Evolutionary conservation across 2,113 vertebrate species (phyloP), one percentile per base, ranked within the genome.

Genomic region (Cnemophilus loriae): DNA sequence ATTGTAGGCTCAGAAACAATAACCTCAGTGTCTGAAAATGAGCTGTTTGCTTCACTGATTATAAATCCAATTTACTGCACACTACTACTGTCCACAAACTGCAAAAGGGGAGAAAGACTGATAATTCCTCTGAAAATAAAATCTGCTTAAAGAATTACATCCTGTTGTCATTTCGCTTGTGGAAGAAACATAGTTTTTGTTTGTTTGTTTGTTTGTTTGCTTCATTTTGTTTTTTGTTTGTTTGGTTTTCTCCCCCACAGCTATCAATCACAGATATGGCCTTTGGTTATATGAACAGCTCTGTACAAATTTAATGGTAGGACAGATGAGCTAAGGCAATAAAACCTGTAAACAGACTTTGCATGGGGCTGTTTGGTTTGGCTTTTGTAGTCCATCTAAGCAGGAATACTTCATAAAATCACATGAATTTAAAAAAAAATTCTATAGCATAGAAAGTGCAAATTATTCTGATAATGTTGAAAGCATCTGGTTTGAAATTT

Each of bases 1-100:
- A 47, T 37, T 2, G 15, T 71, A 78, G 76, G 41, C 74, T 93
- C 52, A 84, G 47, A 89, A 96, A 92, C 60, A 90, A 49, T 68
- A 83, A 78, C 44, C 37, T 94, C 76, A 71, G 56, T 87, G 69
- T 84, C 65, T 94, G 83, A 93, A 90, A 78, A 91, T 33, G 14
- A 94, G 47, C 57, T 84, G 65, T 89, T 93, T 79, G 35, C 77
- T 93, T 90, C 76, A 75, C 69, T 84, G 80, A 76, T 68, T 92
- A 41, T 33, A 87, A 82, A 82, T 37, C 16, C 32, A 90, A 39
- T 94, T 90, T 73, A 89, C 28, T 79, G 61, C 44, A 73, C 73
- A 82, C 53, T 80, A 71, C 76, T 78, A 71, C 81, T 83, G 55
- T 39, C 52, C 79, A 91, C 27, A 84, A 59, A 86, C 37, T 70